Evolutionary conservation across 2,113 vertebrate genomes (phyloP).

Genomic region (Ursus arctos): DNA sequence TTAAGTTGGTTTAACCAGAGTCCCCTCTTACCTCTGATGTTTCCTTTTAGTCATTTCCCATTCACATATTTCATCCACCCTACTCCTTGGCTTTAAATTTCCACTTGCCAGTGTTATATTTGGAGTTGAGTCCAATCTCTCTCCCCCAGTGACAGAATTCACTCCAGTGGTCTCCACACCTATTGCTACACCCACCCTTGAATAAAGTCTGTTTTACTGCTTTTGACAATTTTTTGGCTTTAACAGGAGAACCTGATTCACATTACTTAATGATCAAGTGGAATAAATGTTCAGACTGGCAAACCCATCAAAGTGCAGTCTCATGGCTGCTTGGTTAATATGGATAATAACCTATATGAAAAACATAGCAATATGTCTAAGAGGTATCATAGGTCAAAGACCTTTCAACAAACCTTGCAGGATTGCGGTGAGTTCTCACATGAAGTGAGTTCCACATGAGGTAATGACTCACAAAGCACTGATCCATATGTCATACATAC

Average conservation of each 20-base stretch:
- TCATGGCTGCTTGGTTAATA: not conserved
- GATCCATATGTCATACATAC: rapidly evolving
- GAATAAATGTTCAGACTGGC: not conserved
- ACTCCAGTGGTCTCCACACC: not conserved
- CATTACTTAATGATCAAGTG: not conserved
- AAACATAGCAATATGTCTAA: not conserved
- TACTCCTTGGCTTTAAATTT: not conserved
- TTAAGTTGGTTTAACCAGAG: not conserved
- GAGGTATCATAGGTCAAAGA: not conserved
- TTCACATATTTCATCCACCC: not conserved
- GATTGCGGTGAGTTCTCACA: not conserved
- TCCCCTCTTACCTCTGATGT: not conserved
- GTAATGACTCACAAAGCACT: not conserved
- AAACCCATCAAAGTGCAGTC: not conserved
- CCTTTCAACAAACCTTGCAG: not conserved
- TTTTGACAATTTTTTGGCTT: not conserved
- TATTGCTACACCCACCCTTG: not conserved
- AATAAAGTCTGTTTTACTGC: not conserved
- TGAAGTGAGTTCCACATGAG: not conserved
- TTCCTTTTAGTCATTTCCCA: not conserved
- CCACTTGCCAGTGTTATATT: not conserved
- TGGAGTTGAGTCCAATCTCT: not conserved
- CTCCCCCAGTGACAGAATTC: not conserved
- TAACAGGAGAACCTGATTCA: not conserved
- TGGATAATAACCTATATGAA: not conserved